Base-by-base conservation (phyloP, 92 coral and sea anemone species). In the Bergia puertoricense region DNA sequence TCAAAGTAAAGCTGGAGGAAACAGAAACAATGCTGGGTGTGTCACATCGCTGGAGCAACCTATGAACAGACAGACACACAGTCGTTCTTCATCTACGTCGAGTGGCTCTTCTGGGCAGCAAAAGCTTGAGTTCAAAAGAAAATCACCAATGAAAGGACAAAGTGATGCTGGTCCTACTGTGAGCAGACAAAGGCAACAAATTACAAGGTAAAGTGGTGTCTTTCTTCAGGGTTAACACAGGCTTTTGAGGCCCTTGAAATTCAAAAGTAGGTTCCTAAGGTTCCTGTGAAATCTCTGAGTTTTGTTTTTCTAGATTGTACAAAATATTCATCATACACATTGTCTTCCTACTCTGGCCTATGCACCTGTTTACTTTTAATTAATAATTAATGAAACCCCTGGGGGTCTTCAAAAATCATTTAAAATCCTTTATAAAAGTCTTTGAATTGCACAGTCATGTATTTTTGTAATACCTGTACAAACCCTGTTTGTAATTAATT, bases 41-140 rank as follows among this genome's bases (percentile, higher is more conserved):
- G 45, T 16, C 15, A 2, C 51, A 7, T 45, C 62, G 8, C 45
- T 1, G 66, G 65, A 48, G 45, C 66, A 69, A 62, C 4, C 67
- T 3, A 38, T 42, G 0, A 8, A 67, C 46, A 82, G 78, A 54
- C 37, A 3, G 1, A 37, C 44, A 14, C 87, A 84, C 50, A 48
- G 59, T 71, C 87, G 68, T 45, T 45, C 87, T 30, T 84, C 87
- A 8, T 84, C 87, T 16, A 40, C 87, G 15, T 84, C 87, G 5
- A 82, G 86, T 67, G 18, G 62, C 76, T 65, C 36, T 5, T 71
- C 79, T 14, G 87, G 39, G 8, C 78, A 69, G 30, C 77, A 68
- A 69, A 30, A 37, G 65, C 36, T 18, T 43, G 43, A 22, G 6
- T 23, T n/a, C 57, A 23, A 84, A 39, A 48, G 40, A 38, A 45